Conservation (phyloP, 2,113 vertebrate species). For the Chitala chitala region DNA sequence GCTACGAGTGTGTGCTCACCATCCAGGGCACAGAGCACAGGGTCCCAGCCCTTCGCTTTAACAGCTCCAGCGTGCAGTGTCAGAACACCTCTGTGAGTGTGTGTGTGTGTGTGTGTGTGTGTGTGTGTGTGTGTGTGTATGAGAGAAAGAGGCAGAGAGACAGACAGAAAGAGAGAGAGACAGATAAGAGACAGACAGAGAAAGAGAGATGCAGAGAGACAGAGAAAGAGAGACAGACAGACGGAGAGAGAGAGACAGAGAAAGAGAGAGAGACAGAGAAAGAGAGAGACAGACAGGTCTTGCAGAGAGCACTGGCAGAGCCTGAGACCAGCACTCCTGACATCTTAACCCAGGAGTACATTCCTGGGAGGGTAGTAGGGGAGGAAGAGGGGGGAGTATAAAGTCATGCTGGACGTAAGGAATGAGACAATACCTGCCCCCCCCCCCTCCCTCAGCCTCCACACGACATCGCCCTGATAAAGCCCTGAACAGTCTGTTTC, state of each 20-base stretch:
- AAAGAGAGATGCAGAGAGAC: too few species aligned
- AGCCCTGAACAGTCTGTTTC: neutral
- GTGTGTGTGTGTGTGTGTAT: slow-evolving; percentile 24
- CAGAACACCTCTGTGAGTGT: slow-evolving; percentile 94
- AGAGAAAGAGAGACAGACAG: too few species aligned
- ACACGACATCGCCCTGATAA: too few species aligned
- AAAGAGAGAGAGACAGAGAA: slow-evolving; percentile 14
- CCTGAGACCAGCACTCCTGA: too few species aligned
- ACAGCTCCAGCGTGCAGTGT: slow-evolving; percentile 96
- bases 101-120: slow-evolving; percentile 24
- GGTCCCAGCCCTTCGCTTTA: slow-evolving; percentile 90
- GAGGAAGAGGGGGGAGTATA: neutral
- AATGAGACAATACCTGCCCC: neutral
- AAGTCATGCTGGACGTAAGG: neutral
- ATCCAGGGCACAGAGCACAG: slow-evolving; percentile 87
- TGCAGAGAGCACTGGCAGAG: too few species aligned
- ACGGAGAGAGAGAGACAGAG: too few species aligned
- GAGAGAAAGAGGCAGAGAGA: too few species aligned
- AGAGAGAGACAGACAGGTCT: too few species aligned
- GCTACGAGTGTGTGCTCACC: slow-evolving; percentile 88
- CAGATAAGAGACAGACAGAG: too few species aligned
- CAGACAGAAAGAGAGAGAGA: too few species aligned
- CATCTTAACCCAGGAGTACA: too few species aligned
- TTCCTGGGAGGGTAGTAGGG: too few species aligned
- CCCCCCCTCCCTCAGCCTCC: neutral